Base-by-base conservation (phyloP, 2,113 vertebrate genomes). In the Planiliza haematocheilus region DNA sequence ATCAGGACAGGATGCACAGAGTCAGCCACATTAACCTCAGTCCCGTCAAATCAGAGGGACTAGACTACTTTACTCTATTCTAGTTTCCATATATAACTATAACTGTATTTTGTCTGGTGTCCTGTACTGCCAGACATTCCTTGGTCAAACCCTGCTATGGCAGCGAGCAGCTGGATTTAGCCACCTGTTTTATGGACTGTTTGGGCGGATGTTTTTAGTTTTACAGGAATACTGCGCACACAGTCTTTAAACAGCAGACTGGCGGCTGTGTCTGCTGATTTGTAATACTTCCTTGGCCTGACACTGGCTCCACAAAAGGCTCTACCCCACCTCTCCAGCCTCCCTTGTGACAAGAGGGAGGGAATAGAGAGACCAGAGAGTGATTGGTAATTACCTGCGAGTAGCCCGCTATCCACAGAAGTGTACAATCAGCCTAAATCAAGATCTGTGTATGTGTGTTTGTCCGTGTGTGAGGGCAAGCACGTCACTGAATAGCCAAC, bases 141-240 rank as follows among this genome's bases (percentile, higher is more conserved):
- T 81, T 42, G 85, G 85, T 80, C 73, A 79, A 83, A 82, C 37
- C 58, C 60, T 41, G 50, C 48, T 37, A 42, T 36, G 36, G 49
- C 50, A 67, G 64, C 67, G 66, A 55, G 53, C 63, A 20, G 59
- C 74, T 79, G 66, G 66, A 85, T 86, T 88, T 89, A 84, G 84
- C 85, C 87, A 90, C 83, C 86, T 89, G 86, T 86, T 91, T 90
- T 85, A 88, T 85, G 58, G 66, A 75, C 82, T 69, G 85, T 82
- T 86, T 72, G 78, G 86, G 77, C 79, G 79, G 81, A 89, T 79
- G 81, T 69, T 88, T 88, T 82, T 69, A 72, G 58, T 69, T 88
- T 89, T 81, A 83, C 77, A 76, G 77, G 64, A 84, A 86, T 16
- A 76, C 77, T 66, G 61, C 34, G 51, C 39, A 48, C 1, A 64